Evolutionary conservation across 1,140 invertebrate genomes (phyloP).

Genomic region (Luehdorfia chinensis): DNA sequence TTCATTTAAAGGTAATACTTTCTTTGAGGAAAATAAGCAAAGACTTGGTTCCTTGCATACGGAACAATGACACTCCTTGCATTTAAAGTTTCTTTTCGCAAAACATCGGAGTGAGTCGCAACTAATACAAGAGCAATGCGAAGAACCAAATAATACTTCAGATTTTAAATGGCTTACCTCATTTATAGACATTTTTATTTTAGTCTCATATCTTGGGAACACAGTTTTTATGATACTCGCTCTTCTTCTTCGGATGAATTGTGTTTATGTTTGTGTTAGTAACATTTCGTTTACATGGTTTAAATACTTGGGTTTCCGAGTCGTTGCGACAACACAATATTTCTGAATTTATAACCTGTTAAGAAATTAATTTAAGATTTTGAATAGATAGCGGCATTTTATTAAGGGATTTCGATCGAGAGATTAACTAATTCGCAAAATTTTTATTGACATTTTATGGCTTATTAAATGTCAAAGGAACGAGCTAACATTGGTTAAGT

Average conservation of each 20-base stretch:
- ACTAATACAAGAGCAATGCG: constrained; percentile 8
- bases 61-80: background rate
- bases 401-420: too few relatives aligned
- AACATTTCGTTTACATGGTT: constrained; percentile 2
- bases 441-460: background rate
- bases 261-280: background rate
- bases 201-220: background rate
- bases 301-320: background rate
- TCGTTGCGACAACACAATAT: background rate
- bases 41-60: background rate
- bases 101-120: constrained; percentile 6
- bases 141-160: constrained; percentile 2
- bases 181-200: background rate
- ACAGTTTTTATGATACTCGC: constrained; percentile 5
- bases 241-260: constrained; percentile 3
- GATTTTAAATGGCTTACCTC: constrained; percentile 1
- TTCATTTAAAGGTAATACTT: too few relatives aligned
- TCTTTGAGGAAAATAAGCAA: background rate
- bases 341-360: background rate
- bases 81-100: background rate
- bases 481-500: too few relatives aligned
- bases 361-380: background rate
- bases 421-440: too few relatives aligned
- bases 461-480: too few relatives aligned
- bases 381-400: background rate